Percentiles rank a stretch among this genome's conserved stretches.
phyloP scores from a whole-genome alignment of 1,140 invertebrate species.

The Mycetomoellerius zeteki region DNA sequence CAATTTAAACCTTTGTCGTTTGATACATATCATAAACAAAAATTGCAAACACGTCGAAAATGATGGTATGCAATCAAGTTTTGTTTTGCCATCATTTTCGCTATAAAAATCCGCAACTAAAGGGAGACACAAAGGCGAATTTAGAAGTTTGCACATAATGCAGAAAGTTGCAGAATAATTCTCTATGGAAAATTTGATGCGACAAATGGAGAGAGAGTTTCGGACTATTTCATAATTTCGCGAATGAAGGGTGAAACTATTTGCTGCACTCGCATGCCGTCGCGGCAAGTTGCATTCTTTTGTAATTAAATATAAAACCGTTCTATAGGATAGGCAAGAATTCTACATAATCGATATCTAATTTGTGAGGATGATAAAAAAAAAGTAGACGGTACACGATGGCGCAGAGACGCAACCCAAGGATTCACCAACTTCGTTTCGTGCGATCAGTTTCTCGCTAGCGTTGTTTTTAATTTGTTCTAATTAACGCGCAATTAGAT shows the following conservation, averaged over 20 bases:
- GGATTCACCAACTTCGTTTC: not conserved
- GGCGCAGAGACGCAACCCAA: not conserved
- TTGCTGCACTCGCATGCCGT: not conserved
- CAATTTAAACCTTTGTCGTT: not conserved
- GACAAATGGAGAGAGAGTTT: slow-evolving; percentile 28
- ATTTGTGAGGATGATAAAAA: not conserved
- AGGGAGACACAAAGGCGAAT: not conserved
- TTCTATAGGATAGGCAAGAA: not conserved
- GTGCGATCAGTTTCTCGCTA: not conserved
- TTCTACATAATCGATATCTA: not conserved
- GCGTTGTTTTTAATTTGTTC: slow-evolving; percentile 42
- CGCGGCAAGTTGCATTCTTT: slow-evolving; percentile 6
- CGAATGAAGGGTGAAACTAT: slow-evolving; percentile 17
- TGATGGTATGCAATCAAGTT: not conserved
- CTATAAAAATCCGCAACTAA: not conserved
- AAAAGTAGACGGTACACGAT: not conserved
- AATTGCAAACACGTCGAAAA: not conserved
- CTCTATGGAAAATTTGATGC: slow-evolving; percentile 18
- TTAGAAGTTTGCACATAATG: not conserved
- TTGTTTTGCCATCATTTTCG: not conserved
- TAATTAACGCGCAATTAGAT: slow-evolving; percentile 50
- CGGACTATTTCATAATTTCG: slow-evolving; percentile 36
- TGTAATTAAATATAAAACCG: slow-evolving; percentile 29
- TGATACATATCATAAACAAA: not conserved
- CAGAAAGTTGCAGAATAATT: slow-evolving; percentile 16